These are phyloP conservation scores for Acropternis orthonyx DNA, from an alignment of 2,797 vertebrate genomes.

Conservation along the genomic window DNA sequence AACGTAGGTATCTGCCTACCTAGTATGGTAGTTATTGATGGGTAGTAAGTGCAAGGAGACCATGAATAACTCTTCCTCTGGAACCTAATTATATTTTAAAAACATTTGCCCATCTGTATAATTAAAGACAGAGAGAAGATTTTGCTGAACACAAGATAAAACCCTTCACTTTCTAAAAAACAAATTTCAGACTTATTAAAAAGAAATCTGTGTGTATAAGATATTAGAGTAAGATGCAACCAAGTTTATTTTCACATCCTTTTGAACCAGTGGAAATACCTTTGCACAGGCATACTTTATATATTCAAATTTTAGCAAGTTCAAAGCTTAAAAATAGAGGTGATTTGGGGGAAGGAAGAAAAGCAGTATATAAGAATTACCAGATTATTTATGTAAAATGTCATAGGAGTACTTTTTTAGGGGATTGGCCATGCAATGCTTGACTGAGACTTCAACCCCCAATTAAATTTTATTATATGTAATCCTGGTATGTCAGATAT, in stretches of 20 bases:
- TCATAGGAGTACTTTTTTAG: not conserved
- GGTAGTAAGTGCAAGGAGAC: not conserved
- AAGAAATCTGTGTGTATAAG: not conserved
- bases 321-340: not conserved
- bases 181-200: accelerated
- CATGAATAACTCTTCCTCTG: not conserved
- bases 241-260: not conserved
- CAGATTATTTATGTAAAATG: not conserved
- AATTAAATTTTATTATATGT: not conserved
- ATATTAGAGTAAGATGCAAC: not conserved
- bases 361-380: not conserved
- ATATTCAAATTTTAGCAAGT: not conserved
- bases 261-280: not conserved
- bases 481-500: not conserved
- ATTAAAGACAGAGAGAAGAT: not conserved
- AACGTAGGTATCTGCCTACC: not conserved
- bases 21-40: not conserved
- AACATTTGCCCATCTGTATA: not conserved
- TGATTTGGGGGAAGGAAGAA: not conserved
- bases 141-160: not conserved
- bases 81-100: not conserved
- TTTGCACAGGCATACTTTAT: not conserved
- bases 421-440: not conserved
- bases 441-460: not conserved
- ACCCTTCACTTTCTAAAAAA: not conserved